phyloP scores from a whole-genome alignment of 1,140 invertebrate genomes.

The Amphibalanus amphitrite region DNA sequence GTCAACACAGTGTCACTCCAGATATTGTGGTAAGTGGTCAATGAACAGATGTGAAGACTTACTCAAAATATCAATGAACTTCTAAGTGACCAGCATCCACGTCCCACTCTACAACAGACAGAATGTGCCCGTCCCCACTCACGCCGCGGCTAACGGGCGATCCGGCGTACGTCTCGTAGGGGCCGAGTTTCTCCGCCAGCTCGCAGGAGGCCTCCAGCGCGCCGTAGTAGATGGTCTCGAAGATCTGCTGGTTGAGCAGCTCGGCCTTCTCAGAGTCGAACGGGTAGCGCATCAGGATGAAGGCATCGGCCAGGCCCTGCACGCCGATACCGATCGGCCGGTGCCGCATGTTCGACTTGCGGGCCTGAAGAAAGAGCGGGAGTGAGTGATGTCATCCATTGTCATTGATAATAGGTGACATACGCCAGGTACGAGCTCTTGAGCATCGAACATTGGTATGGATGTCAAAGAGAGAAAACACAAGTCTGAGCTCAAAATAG shows the following conservation, averaged over 20 bases:
- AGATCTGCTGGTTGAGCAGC: conserved; percentile 84
- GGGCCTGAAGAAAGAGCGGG: conserved; percentile 31
- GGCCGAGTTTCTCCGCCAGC: conserved; percentile 64
- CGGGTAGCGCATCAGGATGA: conserved; percentile 68
- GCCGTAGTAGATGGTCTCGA: conserved; percentile 97
- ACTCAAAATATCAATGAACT: too few relatives aligned
- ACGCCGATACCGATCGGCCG: conserved; percentile 92
- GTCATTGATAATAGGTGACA: too few relatives aligned
- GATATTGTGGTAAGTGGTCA: too few relatives aligned
- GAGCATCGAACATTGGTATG: too few relatives aligned
- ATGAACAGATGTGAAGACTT: too few relatives aligned
- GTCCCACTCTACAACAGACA: conserved; percentile 1
- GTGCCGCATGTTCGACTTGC: conserved; percentile 74
- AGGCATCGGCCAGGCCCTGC: conserved; percentile 91
- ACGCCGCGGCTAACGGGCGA: conserved; percentile 83
- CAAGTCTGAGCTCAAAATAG: too few relatives aligned
- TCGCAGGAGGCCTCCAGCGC: conserved; percentile 93
- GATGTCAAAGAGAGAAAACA: too few relatives aligned
- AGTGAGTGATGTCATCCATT: conserved; percentile 33
- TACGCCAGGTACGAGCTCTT: too few relatives aligned
- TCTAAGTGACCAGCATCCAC: conserved; percentile 5
- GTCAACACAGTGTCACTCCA: too few relatives aligned
- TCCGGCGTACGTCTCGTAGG: conserved; percentile 82
- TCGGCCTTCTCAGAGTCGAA: conserved; percentile 50
- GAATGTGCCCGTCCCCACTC: conserved; percentile 20